Evolutionary conservation across 2,113 vertebrate genomes (phyloP).

Genomic region (Indicator indicator): DNA sequence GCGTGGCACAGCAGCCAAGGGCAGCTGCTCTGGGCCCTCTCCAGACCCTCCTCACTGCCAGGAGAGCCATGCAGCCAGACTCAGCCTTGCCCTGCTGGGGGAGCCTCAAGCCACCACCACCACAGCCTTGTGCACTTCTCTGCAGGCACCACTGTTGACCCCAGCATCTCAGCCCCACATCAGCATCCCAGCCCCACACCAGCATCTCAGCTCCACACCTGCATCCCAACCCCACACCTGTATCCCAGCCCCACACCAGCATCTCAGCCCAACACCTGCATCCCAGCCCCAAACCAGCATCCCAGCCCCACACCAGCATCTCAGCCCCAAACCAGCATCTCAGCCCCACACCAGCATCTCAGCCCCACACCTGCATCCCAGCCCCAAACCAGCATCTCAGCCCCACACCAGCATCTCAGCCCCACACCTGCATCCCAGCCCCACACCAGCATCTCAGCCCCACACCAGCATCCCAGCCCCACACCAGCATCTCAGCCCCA

Average conservation of each 20-base stretch:
- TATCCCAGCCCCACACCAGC: not conserved
- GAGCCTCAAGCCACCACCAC: not conserved
- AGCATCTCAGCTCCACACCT: too few relatives aligned
- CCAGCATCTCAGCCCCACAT: not conserved
- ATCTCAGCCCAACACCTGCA: not conserved
- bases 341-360: not conserved
- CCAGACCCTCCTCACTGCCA: rapidly evolving
- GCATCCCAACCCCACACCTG: too few relatives aligned
- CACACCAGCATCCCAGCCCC: too few relatives aligned
- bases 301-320: not conserved
- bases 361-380: too few relatives aligned
- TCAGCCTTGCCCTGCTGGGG: rapidly evolving
- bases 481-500: not conserved
- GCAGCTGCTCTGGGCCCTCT: not conserved
- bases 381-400: too few relatives aligned
- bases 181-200: too few relatives aligned
- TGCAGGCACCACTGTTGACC: not conserved
- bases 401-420: not conserved
- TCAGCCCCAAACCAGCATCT: not conserved
- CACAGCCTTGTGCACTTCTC: not conserved
- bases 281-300: not conserved
- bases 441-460: not conserved
- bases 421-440: not conserved
- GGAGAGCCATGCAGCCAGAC: not conserved
- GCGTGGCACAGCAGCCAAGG: not conserved